phyloP scores from a whole-genome alignment of 2,797 vertebrate species.

The Chromis chromis region DNA sequence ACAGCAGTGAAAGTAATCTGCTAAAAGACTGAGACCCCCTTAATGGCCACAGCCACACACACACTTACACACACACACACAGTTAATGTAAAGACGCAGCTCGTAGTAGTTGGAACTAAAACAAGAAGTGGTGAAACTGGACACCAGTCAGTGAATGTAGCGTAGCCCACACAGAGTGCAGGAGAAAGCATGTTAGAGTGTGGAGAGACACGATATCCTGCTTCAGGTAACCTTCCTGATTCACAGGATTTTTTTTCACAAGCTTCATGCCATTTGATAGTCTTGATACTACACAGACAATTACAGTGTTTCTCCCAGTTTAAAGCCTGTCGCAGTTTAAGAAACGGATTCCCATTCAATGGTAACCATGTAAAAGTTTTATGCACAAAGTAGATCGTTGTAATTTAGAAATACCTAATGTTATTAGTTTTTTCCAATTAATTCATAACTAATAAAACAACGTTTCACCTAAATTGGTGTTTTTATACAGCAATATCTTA shows the following conservation, averaged over 20 bases:
- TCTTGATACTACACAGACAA: constrained; percentile 29
- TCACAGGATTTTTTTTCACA: constrained; percentile 41
- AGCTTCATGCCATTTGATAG: constrained; percentile 24
- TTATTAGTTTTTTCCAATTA: not conserved
- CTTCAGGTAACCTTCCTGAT: constrained; percentile 61
- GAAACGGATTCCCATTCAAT: not conserved
- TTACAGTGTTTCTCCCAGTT: constrained; percentile 22
- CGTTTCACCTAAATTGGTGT: not conserved
- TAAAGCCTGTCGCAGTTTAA: not conserved
- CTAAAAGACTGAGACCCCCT: constrained; percentile 55
- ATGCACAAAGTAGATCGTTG: not conserved
- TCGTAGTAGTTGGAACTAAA: constrained; percentile 46
- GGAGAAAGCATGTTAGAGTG: constrained; percentile 64
- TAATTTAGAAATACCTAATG: not conserved
- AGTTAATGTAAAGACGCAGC: constrained; percentile 42
- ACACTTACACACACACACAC: not conserved
- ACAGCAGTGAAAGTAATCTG: constrained; percentile 54
- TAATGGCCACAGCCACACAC: constrained; percentile 6
- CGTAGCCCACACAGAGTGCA: constrained; percentile 63
- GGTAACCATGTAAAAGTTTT: not conserved
- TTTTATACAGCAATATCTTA: not conserved
- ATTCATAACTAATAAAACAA: not conserved
- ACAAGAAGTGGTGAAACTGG: constrained; percentile 70
- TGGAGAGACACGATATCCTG: constrained; percentile 71
- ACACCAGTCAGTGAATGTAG: constrained; percentile 56